A percentile compares a stretch with the other conserved stretches of the same genome.
Conservation (phyloP, 2,797 vertebrate genomes). For the Onychomys arenicola region DNA sequence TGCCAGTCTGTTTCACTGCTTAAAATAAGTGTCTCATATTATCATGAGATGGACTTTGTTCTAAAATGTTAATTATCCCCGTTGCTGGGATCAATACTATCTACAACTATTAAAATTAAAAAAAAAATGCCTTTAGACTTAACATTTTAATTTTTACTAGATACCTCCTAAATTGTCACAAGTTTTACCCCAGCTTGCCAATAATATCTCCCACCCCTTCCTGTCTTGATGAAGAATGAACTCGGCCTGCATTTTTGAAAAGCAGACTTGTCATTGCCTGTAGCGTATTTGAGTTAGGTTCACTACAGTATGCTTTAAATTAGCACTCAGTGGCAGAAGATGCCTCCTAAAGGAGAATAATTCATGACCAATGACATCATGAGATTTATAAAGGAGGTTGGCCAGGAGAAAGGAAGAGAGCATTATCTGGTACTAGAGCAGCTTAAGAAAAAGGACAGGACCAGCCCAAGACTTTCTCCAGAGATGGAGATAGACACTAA, state of each 20-base stretch:
- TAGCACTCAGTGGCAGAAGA: slow-evolving; percentile 63
- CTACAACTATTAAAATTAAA: neutral
- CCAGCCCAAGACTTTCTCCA: neutral
- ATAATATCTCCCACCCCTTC: slow-evolving; percentile 18
- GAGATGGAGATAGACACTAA: neutral
- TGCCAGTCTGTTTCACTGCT: neutral
- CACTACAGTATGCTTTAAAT: slow-evolving; percentile 67
- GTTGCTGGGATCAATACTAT: neutral
- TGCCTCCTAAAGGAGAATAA: slow-evolving; percentile 66
- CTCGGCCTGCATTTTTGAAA: slow-evolving; percentile 47
- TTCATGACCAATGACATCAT: slow-evolving; percentile 43
- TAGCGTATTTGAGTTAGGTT: slow-evolving; percentile 68
- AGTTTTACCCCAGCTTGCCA: slow-evolving; percentile 35
- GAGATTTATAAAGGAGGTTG: slow-evolving; percentile 62
- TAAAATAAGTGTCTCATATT: neutral
- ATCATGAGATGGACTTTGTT: neutral
- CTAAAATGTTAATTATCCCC: slow-evolving; percentile 20
- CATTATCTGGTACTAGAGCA: neutral
- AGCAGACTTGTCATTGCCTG: slow-evolving; percentile 59
- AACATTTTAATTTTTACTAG: slow-evolving; percentile 50
- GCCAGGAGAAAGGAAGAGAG: slow-evolving; percentile 30
- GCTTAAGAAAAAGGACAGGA: neutral
- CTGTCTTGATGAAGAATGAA: slow-evolving; percentile 61
- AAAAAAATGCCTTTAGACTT: slow-evolving; percentile 1
- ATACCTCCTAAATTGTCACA: slow-evolving; percentile 3